Evolutionary conservation across 2,797 vertebrate genomes (phyloP).

Genomic region (Gambusia yucatana): DNA sequence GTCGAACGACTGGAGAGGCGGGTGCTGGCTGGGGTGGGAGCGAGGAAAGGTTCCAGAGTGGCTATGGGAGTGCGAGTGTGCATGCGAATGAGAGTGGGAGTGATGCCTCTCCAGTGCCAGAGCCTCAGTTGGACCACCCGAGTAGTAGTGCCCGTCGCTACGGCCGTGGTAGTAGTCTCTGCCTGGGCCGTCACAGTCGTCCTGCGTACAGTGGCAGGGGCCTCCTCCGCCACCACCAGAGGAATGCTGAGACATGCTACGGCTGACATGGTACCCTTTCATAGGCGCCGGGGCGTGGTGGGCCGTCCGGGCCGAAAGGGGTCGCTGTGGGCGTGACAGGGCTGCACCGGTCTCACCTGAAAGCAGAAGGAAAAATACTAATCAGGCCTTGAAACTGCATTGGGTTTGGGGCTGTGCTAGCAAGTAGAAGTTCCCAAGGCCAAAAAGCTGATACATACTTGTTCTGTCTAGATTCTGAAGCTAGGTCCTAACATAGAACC

Average conservation of each 20-base stretch:
- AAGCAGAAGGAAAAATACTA: conserved; percentile 31
- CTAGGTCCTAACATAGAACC: not conserved
- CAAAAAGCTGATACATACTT: not conserved
- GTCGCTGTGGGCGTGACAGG: conserved; percentile 87
- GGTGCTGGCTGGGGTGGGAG: conserved; percentile 90
- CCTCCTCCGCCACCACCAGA: conserved; percentile 79
- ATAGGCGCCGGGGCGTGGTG: conserved; percentile 86
- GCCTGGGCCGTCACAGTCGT: conserved; percentile 84
- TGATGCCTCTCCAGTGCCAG: conserved; percentile 78
- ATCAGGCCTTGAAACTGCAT: conserved; percentile 5
- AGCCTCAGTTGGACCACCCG: conserved; percentile 84
- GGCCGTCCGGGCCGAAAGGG: conserved; percentile 86
- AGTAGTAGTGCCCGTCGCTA: conserved; percentile 86
- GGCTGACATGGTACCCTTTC: conserved; percentile 97
- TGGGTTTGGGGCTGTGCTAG: conserved; percentile 1
- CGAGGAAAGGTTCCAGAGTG: conserved; percentile 94
- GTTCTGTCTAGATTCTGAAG: not conserved
- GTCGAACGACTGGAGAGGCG: conserved; percentile 87
- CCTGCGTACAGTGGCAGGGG: conserved; percentile 89
- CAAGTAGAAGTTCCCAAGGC: not conserved
- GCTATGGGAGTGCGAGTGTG: conserved; percentile 70
- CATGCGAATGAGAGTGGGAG: conserved; percentile 71
- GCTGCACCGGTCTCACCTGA: conserved; percentile 84
- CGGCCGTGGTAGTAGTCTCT: conserved; percentile 84
- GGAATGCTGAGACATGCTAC: conserved; percentile 92